Evolutionary conservation across 2,113 vertebrate species (phyloP), one percentile per base, ranked within the genome.

Genomic region (Callospermophilus lateralis): DNA sequence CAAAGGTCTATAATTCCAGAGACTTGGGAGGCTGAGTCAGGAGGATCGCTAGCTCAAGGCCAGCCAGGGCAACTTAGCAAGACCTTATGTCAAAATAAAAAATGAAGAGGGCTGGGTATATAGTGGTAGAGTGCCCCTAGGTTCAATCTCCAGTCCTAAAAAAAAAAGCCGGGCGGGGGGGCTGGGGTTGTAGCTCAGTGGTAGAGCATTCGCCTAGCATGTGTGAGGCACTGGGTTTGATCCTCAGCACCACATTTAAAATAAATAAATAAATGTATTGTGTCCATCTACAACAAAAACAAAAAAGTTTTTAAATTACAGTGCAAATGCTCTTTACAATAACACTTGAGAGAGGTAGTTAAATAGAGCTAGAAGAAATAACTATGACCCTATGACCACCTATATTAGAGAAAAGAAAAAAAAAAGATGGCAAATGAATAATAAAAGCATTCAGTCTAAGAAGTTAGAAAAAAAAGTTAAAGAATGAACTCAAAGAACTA

Each of bases 391-490:
- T 61, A 48, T 78, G 68, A 74, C 19, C 28, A 6, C 55, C 51
- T 80, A 24, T 13, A 3, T 15, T 74, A 85, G 55, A 67, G 74
- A 79, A 45, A 58, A 85, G 55, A 61, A 74, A 79, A 37, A 37
- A 58, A 30, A 77, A 42, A 65, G 26, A 13, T 26, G 6, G 8
- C 7, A 68, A 90, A 42, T 20, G 24, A 94, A 88, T 34, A 26
- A 95, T 19, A 51, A 73, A 84, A 84, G 22, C 6, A 28, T 78
- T 91, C 72, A 42, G 45, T 28, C 65, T 74, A 94, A 81, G 28
- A 95, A 92, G 12, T 87, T 70, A 88, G 42, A 48, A 84, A 58
- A 58, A 45, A 91, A 85, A 58, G 13, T 51, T 76, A 76, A 30
- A 55, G 51, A 86, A 84, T 39, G 13, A 91, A 84, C 34, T 45